A percentile compares a stretch with the other conserved stretches of the same genome.
Evolutionary conservation across 1,140 invertebrate species (phyloP).

Genomic region (Drosophila parabipectinata): DNA sequence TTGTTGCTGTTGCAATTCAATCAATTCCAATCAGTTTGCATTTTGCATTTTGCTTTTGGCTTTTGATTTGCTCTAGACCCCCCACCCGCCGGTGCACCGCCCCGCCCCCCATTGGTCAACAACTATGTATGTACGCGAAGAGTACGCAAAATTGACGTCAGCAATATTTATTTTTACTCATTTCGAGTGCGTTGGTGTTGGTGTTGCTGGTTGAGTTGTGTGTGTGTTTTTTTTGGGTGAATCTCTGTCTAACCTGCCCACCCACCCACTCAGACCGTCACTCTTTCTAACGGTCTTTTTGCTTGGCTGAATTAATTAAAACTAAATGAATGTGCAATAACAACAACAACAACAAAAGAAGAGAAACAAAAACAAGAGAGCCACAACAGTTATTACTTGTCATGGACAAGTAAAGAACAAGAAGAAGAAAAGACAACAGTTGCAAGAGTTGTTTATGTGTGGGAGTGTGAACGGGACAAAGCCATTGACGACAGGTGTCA

Average conservation of each 20-base stretch:
- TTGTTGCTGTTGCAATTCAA: constrained; percentile 66
- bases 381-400: constrained; percentile 58
- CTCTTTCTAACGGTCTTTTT: constrained; percentile 38
- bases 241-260: constrained; percentile 6
- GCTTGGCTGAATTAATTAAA: constrained; percentile 75
- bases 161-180: constrained; percentile 77
- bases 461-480: constrained; percentile 8
- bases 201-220: constrained; percentile 23
- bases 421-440: constrained; percentile 6
- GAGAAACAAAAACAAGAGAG: constrained; percentile 5
- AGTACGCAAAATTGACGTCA: constrained; percentile 84
- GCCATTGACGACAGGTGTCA: constrained; percentile 21
- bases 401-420: constrained; percentile 39
- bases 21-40: constrained; percentile 74
- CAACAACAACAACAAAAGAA: constrained; percentile 21
- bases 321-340: constrained; percentile 69
- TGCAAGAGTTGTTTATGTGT: not conserved
- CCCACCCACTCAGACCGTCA: not conserved
- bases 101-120: too few species aligned
- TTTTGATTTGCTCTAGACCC: constrained; percentile 23
- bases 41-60: constrained; percentile 56
- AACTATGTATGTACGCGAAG: constrained; percentile 30
- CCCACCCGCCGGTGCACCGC: too few species aligned
- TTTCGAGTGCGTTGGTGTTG: constrained; percentile 53
- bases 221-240: constrained; percentile 7